Conservation (phyloP, 2,113 vertebrate species). For the Spea bombifrons region DNA sequence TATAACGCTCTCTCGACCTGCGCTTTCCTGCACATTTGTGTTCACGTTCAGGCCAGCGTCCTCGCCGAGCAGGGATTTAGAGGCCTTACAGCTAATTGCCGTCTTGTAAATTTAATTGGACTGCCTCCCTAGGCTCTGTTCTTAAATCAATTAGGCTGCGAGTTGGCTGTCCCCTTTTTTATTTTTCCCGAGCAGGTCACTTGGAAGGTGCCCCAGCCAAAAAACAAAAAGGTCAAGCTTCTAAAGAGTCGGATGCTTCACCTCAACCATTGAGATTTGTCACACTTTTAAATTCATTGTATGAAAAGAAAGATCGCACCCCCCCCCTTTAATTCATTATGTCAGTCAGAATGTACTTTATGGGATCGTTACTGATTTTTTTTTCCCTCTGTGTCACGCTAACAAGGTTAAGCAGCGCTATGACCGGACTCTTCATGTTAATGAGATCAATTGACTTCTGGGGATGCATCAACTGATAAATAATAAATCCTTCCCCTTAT, state of each 20-base stretch:
- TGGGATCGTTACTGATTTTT: constrained; percentile 43
- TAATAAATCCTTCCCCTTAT: constrained; percentile 46
- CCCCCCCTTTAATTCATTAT: constrained; percentile 24
- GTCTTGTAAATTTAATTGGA: constrained; percentile 96
- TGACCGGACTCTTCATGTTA: constrained; percentile 54
- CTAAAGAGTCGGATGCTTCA: constrained; percentile 73
- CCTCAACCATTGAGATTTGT: constrained; percentile 71
- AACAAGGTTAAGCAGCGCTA: constrained; percentile 56
- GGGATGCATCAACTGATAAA: constrained; percentile 44
- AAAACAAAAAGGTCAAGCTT: constrained; percentile 65
- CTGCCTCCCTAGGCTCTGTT: constrained; percentile 74
- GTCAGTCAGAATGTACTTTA: constrained; percentile 50
- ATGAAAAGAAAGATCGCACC: constrained; percentile 49
- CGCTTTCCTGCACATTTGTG: constrained; percentile 76
- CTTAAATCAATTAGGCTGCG: constrained; percentile 85
- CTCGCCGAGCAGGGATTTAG: constrained; percentile 84
- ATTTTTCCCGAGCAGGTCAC: constrained; percentile 70
- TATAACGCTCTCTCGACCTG: constrained; percentile 62
- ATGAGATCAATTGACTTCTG: constrained; percentile 58
- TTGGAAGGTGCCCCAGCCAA: constrained; percentile 67
- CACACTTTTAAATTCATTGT: constrained; percentile 66
- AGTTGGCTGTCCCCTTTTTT: constrained; percentile 73
- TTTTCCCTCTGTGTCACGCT: constrained; percentile 34
- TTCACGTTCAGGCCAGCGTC: constrained; percentile 78
- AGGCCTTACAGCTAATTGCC: constrained; percentile 88